phyloP scores from a whole-genome alignment of 2,113 vertebrate genomes.

The Psittacara wagleri region DNA sequence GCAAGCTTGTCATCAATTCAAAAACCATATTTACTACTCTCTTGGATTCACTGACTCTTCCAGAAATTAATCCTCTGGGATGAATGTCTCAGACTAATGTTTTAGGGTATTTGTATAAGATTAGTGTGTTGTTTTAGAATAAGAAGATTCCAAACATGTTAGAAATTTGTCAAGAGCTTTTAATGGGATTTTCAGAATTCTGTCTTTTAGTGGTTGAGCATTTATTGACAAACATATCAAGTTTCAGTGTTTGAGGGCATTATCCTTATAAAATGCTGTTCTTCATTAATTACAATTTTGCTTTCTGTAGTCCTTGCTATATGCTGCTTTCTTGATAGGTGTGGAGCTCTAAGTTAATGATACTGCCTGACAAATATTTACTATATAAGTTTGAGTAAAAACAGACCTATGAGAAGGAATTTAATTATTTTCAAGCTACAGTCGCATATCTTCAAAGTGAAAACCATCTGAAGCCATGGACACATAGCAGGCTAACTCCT shows the following conservation, averaged over 20 bases:
- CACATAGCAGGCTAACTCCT: neutral
- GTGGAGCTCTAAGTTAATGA: neutral
- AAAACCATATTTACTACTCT: neutral
- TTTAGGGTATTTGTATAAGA: neutral
- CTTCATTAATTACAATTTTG: neutral
- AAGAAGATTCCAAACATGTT: neutral
- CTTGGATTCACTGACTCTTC: neutral
- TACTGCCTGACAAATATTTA: neutral
- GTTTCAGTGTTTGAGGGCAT: neutral
- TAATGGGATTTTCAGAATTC: neutral
- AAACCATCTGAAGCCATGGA: neutral
- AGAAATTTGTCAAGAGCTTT: neutral
- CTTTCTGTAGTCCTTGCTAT: neutral
- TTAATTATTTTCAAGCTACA: constrained; percentile 32
- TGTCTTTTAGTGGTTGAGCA: neutral
- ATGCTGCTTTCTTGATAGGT: neutral
- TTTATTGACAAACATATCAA: neutral
- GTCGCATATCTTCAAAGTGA: neutral
- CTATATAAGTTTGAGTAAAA: neutral
- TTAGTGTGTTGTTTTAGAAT: neutral
- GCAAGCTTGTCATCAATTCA: neutral
- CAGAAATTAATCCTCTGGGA: neutral
- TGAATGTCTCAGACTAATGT: neutral
- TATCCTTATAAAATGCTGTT: neutral
- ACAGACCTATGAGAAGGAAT: constrained; percentile 1